These are phyloP conservation scores for Druceiella hillmani DNA, from an alignment of 2,888 invertebrate species.

Conservation along the genomic window DNA sequence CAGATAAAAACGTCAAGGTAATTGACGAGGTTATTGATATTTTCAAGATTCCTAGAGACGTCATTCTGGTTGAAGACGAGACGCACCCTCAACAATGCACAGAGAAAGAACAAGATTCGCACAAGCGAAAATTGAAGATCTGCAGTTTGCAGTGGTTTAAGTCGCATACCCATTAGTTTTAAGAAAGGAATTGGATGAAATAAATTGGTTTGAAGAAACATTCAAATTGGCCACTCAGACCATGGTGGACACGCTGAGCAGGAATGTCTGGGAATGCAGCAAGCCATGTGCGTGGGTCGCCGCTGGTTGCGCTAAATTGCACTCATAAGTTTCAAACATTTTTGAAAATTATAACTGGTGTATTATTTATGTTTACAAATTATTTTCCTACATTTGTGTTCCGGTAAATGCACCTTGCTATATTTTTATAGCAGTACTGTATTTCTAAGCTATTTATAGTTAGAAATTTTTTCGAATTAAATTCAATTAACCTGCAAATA, in stretches of 20 bases:
- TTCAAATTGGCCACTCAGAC: slow-evolving; percentile 42
- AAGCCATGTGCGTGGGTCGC: no score
- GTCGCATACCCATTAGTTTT: slow-evolving; percentile 38
- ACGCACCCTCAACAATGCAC: slow-evolving; percentile 35
- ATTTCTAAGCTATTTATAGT: no score
- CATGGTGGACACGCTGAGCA: slow-evolving; percentile 37
- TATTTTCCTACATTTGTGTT: no score
- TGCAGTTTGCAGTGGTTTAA: slow-evolving; percentile 36
- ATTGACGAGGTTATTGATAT: slow-evolving; percentile 42
- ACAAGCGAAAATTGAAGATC: slow-evolving; percentile 35
- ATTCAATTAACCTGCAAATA: no score
- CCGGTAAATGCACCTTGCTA: no score
- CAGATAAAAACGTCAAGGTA: slow-evolving; percentile 34
- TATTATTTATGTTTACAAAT: no score
- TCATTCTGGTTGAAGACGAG: slow-evolving; percentile 41
- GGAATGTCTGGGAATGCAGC: no score
- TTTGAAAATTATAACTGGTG: no score
- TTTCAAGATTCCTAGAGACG: slow-evolving; percentile 37
- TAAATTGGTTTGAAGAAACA: slow-evolving; percentile 35
- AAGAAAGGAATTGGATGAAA: slow-evolving; percentile 37
- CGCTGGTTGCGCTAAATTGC: no score
- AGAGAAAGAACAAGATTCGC: slow-evolving; percentile 34
- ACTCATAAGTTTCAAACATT: no score
- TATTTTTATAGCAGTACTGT: no score
- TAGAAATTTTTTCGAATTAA: no score